A percentile compares a stretch with the other conserved stretches of the same genome.
Conservation (phyloP, 2,113 vertebrate genomes). For the Argyrosomus japonicus region DNA sequence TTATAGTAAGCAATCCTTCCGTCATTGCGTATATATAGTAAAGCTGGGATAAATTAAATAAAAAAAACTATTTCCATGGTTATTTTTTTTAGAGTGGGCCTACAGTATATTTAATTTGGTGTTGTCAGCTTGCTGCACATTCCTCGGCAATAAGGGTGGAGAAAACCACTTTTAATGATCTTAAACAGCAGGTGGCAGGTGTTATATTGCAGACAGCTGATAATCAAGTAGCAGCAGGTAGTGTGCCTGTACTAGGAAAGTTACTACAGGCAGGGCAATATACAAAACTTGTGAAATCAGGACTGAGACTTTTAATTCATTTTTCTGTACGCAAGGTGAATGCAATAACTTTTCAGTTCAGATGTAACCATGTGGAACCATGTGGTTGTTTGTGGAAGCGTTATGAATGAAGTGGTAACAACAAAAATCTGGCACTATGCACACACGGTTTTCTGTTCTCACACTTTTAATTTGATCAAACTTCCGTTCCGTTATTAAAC, state of each 20-base stretch:
- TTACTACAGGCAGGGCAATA: background rate
- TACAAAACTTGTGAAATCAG: background rate
- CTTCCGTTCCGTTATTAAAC: conserved; percentile 36
- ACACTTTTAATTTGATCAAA: conserved; percentile 26
- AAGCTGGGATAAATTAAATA: no score
- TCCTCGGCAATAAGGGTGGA: background rate
- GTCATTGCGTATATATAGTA: no score
- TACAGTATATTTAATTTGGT: background rate
- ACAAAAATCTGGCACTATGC: conserved; percentile 6
- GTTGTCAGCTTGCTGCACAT: background rate
- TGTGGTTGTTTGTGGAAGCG: background rate
- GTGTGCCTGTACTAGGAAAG: background rate
- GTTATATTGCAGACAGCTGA: conserved; percentile 14
- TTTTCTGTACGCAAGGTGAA: background rate
- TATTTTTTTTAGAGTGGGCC: background rate
- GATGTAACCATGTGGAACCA: background rate
- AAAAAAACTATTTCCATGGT: background rate
- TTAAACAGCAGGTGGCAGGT: conserved; percentile 16
- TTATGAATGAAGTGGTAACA: conserved; percentile 5
- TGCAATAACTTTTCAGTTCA: background rate
- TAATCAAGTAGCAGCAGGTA: conserved; percentile 16
- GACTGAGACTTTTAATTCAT: background rate
- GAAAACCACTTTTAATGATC: conserved; percentile 1
- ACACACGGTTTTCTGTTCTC: conserved; percentile 15
- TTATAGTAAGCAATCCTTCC: background rate